Conservation (phyloP, 1,140 invertebrate species). For the Chironomus striatipennis region DNA sequence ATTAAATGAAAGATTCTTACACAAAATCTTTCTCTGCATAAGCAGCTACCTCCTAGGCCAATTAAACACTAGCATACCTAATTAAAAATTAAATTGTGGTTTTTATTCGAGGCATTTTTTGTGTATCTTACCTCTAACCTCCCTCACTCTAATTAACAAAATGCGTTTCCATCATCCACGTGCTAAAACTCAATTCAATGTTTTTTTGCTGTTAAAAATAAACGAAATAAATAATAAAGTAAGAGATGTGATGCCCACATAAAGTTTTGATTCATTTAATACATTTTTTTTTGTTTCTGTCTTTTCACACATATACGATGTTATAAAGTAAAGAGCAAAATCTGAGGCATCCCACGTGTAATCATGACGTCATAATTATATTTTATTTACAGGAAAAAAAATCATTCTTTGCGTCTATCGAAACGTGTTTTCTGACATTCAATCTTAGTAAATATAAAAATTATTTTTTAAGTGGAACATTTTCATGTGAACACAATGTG, state of each 20-base stretch:
- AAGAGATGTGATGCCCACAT: slow-evolving; percentile 1
- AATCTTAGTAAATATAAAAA: background rate
- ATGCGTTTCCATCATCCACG: no score
- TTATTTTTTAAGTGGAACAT: background rate
- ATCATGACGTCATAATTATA: slow-evolving; percentile 9
- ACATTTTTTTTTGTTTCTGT: background rate
- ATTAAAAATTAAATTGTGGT: no score
- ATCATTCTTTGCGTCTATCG: background rate
- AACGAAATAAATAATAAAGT: slow-evolving; percentile 10
- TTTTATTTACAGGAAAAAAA: background rate
- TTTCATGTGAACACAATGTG: slow-evolving; percentile 6
- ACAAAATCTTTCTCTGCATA: no score
- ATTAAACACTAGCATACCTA: no score
- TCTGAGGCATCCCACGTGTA: background rate
- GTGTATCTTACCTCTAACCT: no score
- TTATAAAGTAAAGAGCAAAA: background rate
- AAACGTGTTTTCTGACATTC: slow-evolving; percentile 12
- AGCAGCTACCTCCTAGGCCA: no score
- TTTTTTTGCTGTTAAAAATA: background rate
- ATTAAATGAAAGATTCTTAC: no score
- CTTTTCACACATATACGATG: background rate
- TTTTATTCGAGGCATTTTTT: no score
- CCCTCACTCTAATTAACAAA: no score
- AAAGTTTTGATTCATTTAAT: slow-evolving; percentile 7
- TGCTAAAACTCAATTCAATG: background rate